A percentile compares a stretch with the other conserved stretches of the same genome.
Evolutionary conservation across 2,797 vertebrate genomes (phyloP).

Genomic region (Pangasius larnaudii): DNA sequence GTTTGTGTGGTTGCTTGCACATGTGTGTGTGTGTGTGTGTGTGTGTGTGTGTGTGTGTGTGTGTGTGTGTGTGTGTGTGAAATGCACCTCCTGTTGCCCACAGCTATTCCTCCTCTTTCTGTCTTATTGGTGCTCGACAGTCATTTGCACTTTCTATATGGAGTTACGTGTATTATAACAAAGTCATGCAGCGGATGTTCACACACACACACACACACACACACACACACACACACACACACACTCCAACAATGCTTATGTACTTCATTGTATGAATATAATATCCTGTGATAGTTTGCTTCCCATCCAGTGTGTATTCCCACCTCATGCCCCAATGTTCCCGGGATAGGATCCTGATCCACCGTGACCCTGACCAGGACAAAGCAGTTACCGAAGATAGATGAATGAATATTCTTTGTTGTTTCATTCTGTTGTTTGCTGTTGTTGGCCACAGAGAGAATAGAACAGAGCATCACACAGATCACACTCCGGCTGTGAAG

Average conservation of each 20-base stretch:
- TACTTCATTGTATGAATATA: not conserved
- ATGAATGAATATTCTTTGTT: constrained; percentile 42
- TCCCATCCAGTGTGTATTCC: not conserved
- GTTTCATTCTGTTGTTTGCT: not conserved
- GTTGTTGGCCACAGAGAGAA: constrained; percentile 63
- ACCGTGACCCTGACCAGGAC: not conserved
- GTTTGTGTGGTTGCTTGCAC: not conserved
- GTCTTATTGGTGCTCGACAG: constrained; percentile 25
- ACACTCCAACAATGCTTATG: not conserved
- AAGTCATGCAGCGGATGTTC: not conserved
- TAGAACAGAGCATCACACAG: constrained; percentile 64
- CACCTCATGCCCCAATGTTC: not conserved
- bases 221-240: not conserved
- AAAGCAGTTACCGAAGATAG: not conserved
- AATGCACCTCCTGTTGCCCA: constrained; percentile 7
- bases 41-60: constrained; percentile 13
- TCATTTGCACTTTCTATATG: constrained; percentile 26
- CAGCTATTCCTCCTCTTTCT: not conserved
- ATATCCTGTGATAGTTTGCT: not conserved
- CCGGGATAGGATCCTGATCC: not conserved
- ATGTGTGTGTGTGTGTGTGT: not conserved
- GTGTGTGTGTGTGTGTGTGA: constrained; percentile 12
- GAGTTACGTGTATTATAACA: constrained; percentile 32
- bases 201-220: not conserved
- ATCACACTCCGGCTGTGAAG: constrained; percentile 73